Percentiles rank a stretch among this genome's conserved stretches.
Evolutionary conservation across 2,797 vertebrate genomes (phyloP).

Genomic region (Danio jaintianensis): DNA sequence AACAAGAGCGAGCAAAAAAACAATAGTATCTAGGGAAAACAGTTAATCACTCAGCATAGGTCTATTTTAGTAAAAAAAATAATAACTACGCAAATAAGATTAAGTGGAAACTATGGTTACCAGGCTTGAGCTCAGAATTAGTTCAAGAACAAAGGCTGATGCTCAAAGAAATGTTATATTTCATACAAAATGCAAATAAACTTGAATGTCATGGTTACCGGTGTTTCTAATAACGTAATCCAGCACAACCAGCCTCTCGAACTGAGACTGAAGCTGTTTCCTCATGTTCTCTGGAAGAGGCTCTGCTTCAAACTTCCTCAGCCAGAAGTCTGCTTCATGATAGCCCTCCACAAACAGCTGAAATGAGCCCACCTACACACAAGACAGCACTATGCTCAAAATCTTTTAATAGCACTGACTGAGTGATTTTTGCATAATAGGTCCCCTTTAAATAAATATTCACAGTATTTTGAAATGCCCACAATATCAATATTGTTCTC

Average conservation of each 20-base stretch:
- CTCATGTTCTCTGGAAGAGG: constrained; percentile 96
- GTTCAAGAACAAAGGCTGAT: not conserved
- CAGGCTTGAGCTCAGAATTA: not conserved
- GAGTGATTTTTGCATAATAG: no score
- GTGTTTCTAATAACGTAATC: constrained; percentile 99
- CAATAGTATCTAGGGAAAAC: not conserved
- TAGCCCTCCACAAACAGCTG: constrained; percentile 97
- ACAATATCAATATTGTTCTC: no score
- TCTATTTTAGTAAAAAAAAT: not conserved
- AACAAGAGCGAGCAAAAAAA: not conserved
- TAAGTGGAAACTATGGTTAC: not conserved
- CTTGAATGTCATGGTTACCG: constrained; percentile 72
- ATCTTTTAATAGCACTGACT: not conserved
- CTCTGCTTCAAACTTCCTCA: constrained; percentile 95
- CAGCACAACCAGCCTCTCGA: constrained; percentile 93
- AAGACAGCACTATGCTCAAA: not conserved
- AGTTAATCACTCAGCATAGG: not conserved
- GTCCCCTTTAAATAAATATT: no score
- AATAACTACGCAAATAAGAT: not conserved
- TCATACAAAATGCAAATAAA: not conserved
- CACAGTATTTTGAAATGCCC: no score
- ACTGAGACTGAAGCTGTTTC: constrained; percentile 96
- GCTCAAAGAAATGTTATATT: not conserved
- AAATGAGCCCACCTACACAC: constrained; percentile 92
- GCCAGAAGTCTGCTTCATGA: constrained; percentile 95